These are phyloP conservation scores for zebrafish (Danio rerio) DNA, from an alignment of 2,113 vertebrate genomes.

Conservation along the genomic window DNA sequence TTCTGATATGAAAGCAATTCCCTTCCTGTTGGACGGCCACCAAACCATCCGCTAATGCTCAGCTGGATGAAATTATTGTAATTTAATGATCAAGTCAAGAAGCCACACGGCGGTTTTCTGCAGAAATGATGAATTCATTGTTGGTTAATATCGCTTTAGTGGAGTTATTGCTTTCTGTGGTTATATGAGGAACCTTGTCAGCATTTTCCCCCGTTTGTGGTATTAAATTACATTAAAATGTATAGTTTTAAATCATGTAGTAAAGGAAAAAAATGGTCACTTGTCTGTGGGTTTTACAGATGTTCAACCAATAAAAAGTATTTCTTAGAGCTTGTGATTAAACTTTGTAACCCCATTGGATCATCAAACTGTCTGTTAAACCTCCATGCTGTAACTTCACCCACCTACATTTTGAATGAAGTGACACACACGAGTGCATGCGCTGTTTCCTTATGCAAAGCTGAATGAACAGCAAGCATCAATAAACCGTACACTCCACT, in stretches of 20 bases:
- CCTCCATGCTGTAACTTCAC: no score
- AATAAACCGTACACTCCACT: no score
- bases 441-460: no score
- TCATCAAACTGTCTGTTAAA: no score
- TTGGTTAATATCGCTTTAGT: constrained; percentile 5
- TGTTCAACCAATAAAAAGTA: no score
- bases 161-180: constrained; percentile 8
- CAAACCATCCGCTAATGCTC: constrained; percentile 13
- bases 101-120: constrained; percentile 18
- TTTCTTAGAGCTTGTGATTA: no score
- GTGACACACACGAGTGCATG: no score
- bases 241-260: not conserved
- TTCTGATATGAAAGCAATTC: constrained; percentile 19
- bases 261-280: not conserved
- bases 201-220: not conserved
- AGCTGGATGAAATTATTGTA: constrained; percentile 37
- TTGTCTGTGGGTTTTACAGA: no score
- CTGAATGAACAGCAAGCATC: no score
- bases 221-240: not conserved
- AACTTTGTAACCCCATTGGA: no score
- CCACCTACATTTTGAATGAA: no score
- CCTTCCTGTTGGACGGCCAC: constrained; percentile 21
- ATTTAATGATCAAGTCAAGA: constrained; percentile 37
- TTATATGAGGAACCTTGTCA: not conserved
- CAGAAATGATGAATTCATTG: constrained; percentile 27